phyloP scores from a whole-genome alignment of 2,888 invertebrate genomes.

The Dryomyza anilis region DNA sequence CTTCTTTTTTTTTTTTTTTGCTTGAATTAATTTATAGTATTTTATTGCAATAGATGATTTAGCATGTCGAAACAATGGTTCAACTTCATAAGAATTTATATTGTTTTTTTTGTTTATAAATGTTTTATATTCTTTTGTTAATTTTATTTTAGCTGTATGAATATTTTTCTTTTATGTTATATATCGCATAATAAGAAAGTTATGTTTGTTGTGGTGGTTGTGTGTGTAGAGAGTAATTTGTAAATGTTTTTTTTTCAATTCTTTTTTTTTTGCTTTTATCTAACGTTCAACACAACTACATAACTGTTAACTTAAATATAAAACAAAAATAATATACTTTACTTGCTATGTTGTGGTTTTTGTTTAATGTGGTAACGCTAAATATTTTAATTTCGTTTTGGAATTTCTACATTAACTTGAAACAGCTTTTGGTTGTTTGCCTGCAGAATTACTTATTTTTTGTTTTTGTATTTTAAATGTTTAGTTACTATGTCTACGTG shows the following conservation, averaged over 20 bases:
- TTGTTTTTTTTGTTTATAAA: no score
- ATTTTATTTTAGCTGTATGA: neutral
- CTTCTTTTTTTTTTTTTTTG: no score
- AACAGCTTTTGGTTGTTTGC: conserved; percentile 31
- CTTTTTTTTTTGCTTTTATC: neutral
- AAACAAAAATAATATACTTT: no score
- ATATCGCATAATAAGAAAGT: neutral
- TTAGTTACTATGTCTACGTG: conserved; percentile 28
- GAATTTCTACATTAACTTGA: conserved; percentile 25
- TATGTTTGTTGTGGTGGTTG: neutral
- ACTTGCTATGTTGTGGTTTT: conserved; percentile 2
- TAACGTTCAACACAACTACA: conserved; percentile 1
- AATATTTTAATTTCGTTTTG: conserved; percentile 12
- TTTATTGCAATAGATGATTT: no score
- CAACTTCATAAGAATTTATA: no score
- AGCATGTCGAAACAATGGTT: no score
- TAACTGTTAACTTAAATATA: conserved; percentile 6
- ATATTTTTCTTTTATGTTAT: neutral
- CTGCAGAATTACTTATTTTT: conserved; percentile 16
- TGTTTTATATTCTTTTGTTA: no score
- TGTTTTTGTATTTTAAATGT: conserved; percentile 1
- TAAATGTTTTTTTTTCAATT: no score
- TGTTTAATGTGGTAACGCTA: no score
- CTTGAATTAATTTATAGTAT: no score
- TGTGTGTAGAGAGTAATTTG: neutral